phyloP scores from a whole-genome alignment of 2,797 vertebrate species.

The Pyrocephalus nanus region DNA sequence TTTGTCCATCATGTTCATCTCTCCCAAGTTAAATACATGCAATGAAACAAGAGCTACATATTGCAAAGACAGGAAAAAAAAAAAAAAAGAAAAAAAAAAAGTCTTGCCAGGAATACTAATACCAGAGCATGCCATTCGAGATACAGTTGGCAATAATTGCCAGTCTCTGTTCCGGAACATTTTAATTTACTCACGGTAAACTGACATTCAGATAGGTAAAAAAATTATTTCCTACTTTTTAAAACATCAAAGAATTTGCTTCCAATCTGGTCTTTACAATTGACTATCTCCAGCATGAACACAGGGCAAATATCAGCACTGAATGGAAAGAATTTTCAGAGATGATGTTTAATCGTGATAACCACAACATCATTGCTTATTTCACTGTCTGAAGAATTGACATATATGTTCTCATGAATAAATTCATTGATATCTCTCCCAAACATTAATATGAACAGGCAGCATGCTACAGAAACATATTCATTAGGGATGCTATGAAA shows the following conservation, averaged over 20 bases:
- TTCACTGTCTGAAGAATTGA: neutral
- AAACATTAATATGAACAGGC: neutral
- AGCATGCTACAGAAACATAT: neutral
- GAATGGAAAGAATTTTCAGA: neutral
- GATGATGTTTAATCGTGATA: neutral
- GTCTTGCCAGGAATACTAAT: neutral
- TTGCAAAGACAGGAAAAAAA: neutral
- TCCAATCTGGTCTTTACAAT: neutral
- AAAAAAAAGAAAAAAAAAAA: neutral
- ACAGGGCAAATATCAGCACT: neutral
- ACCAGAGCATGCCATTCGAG: neutral
- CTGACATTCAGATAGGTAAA: neutral
- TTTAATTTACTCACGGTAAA: conserved; percentile 46
- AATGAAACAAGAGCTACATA: neutral
- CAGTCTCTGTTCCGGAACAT: neutral
- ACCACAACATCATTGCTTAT: neutral
- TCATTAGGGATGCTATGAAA: neutral
- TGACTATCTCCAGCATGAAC: neutral
- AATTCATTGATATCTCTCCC: neutral
- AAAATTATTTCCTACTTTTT: conserved; percentile 11
- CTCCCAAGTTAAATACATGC: neutral
- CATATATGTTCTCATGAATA: neutral
- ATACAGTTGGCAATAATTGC: conserved; percentile 15
- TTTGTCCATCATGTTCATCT: neutral
- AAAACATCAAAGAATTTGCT: conserved; percentile 3